Evolutionary conservation across 2,113 vertebrate genomes (phyloP).

Genomic region (Galemys pyrenaicus): DNA sequence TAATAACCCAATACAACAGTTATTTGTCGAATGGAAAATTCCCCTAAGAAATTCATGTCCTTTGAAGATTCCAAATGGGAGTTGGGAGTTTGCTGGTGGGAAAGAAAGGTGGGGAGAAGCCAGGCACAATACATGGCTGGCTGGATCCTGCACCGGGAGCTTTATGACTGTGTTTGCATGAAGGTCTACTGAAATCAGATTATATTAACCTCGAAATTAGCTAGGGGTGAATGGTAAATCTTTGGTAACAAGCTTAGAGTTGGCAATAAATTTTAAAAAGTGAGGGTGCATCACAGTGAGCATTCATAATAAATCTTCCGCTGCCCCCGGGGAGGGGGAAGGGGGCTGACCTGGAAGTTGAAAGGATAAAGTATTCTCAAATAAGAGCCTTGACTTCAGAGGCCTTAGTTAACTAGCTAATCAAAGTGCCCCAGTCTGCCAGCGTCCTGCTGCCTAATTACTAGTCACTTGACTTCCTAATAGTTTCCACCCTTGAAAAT

Average conservation of each 20-base stretch:
- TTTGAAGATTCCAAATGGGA: neutral
- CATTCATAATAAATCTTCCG: neutral
- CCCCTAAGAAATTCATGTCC: neutral
- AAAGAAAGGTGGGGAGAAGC: neutral
- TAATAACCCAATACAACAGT: neutral
- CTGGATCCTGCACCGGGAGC: neutral
- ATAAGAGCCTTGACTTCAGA: neutral
- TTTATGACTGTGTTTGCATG: neutral
- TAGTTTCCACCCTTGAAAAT: neutral
- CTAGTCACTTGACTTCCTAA: neutral
- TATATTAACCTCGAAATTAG: neutral
- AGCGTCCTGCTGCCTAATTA: fast-evolving
- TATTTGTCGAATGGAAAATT: neutral
- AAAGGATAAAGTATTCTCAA: neutral
- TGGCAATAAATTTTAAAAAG: neutral
- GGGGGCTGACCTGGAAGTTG: neutral
- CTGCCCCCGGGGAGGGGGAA: neutral
- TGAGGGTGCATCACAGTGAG: fast-evolving
- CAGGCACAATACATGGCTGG: neutral
- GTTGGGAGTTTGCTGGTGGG: neutral
- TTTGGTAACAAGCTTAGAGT: neutral
- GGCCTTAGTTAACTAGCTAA: neutral
- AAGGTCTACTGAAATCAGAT: neutral
- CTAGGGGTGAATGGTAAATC: neutral
- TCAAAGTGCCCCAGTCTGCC: fast-evolving